phyloP scores from a whole-genome alignment of 1,140 invertebrate genomes.

The Hylyphantes graminicola region DNA sequence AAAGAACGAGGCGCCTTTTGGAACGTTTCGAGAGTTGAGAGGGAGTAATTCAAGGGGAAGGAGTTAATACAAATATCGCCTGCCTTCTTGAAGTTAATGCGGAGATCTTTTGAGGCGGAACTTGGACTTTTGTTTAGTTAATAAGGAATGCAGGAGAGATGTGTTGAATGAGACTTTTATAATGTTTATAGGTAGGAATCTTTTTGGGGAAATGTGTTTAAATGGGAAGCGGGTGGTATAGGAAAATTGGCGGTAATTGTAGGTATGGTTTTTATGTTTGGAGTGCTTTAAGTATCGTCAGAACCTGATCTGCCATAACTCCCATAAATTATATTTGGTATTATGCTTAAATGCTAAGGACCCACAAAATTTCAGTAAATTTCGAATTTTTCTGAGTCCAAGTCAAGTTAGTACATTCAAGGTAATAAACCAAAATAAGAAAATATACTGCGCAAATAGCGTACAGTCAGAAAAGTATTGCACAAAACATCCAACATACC shows the following conservation, averaged over 20 bases:
- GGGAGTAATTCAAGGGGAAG: slow-evolving; percentile 49
- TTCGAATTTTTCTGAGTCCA: too few relatives aligned
- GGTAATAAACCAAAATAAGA: too few relatives aligned
- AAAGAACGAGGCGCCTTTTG: too few relatives aligned
- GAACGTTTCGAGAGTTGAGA: background rate
- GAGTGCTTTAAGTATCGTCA: too few relatives aligned
- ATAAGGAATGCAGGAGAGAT: slow-evolving; percentile 16
- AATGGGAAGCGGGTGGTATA: background rate
- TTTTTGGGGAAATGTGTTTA: background rate
- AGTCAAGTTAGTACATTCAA: too few relatives aligned
- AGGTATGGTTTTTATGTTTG: background rate
- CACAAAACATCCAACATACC: too few relatives aligned
- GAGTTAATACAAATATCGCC: slow-evolving; percentile 57
- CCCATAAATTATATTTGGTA: too few relatives aligned
- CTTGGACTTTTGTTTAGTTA: slow-evolving; percentile 40
- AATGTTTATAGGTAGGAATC: slow-evolving; percentile 24
- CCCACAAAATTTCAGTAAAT: too few relatives aligned
- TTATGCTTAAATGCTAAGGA: too few relatives aligned
- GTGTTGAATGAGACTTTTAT: slow-evolving; percentile 43
- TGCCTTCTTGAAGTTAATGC: slow-evolving; percentile 23
- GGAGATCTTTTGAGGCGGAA: slow-evolving; percentile 19
- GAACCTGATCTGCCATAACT: too few relatives aligned
- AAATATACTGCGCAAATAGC: too few relatives aligned
- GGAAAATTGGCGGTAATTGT: background rate
- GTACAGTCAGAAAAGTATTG: too few relatives aligned